phyloP scores from a whole-genome alignment of 2,113 vertebrate genomes.

The Poicephalus gulielmi region DNA sequence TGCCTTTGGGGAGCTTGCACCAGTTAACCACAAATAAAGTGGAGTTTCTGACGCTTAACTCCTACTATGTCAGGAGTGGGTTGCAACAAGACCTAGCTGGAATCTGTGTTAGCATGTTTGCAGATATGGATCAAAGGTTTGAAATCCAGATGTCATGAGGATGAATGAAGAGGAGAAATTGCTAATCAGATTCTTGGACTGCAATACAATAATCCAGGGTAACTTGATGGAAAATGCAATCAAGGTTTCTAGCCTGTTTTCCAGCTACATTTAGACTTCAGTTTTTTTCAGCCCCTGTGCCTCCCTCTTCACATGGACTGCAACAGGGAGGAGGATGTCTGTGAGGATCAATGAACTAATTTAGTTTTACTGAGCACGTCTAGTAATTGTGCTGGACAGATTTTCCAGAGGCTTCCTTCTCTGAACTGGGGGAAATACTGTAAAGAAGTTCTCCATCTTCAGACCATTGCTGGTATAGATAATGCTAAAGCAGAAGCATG shows the following conservation, averaged over 20 bases:
- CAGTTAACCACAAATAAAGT: not conserved
- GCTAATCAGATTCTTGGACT: conserved; percentile 36
- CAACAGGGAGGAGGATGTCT: not conserved
- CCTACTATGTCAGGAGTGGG: not conserved
- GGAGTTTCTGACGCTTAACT: not conserved
- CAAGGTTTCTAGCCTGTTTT: conserved; percentile 22
- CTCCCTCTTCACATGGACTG: not conserved
- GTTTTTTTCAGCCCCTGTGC: conserved; percentile 5
- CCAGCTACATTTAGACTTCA: not conserved
- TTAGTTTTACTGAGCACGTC: not conserved
- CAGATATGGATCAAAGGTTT: not conserved
- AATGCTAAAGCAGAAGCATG: not conserved
- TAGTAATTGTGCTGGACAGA: not conserved
- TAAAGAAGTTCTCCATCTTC: not conserved
- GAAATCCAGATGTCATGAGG: not conserved
- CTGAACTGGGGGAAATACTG: not conserved
- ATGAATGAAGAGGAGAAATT: conserved; percentile 41
- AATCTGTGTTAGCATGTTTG: conserved; percentile 7
- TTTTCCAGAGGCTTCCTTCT: not conserved
- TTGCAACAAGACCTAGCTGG: not conserved
- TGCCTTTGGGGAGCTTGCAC: not conserved
- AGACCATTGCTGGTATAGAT: not conserved
- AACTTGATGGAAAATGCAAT: conserved; percentile 52
- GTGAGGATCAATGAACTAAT: not conserved
- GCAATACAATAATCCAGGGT: conserved; percentile 17